phyloP scores from a whole-genome alignment of 2,113 vertebrate species.

The Lampris incognitus region DNA sequence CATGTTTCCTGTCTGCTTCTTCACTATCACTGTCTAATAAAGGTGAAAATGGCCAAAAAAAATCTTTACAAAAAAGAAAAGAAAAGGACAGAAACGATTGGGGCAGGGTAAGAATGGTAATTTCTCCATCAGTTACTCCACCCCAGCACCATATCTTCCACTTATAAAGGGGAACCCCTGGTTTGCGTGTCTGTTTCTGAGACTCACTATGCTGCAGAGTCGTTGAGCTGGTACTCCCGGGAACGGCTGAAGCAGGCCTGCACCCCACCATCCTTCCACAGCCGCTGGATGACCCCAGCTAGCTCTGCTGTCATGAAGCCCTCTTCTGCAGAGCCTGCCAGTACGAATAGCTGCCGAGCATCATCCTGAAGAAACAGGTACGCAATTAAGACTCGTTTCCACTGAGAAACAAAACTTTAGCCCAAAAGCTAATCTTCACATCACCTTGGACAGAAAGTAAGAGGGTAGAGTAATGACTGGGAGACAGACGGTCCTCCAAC shows the following conservation, averaged over 20 bases:
- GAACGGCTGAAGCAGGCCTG: conserved; percentile 96
- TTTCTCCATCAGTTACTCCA: too few species aligned
- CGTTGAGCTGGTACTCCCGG: conserved; percentile 98
- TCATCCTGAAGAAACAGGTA: conserved; percentile 87
- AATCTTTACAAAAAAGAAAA: neutral
- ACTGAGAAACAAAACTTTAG: too few species aligned
- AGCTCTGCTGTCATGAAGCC: conserved; percentile 96
- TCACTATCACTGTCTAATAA: too few species aligned
- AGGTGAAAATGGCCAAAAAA: too few species aligned
- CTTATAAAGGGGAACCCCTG: neutral
- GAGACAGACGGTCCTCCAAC: too few species aligned
- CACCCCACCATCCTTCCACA: conserved; percentile 96
- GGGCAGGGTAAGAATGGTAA: neutral
- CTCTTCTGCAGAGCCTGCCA: conserved; percentile 94
- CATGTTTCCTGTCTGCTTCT: too few species aligned
- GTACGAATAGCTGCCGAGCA: conserved; percentile 93
- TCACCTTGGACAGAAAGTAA: too few species aligned
- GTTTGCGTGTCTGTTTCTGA: neutral
- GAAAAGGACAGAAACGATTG: neutral
- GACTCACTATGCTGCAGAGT: conserved; percentile 98
- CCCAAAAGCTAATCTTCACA: too few species aligned
- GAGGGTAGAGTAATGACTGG: too few species aligned
- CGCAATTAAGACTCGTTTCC: too few species aligned
- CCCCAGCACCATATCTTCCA: neutral
- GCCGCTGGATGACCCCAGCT: conserved; percentile 93